Base-by-base conservation (phyloP, 2,888 invertebrate genomes). In the Synergus laeviventris region DNA sequence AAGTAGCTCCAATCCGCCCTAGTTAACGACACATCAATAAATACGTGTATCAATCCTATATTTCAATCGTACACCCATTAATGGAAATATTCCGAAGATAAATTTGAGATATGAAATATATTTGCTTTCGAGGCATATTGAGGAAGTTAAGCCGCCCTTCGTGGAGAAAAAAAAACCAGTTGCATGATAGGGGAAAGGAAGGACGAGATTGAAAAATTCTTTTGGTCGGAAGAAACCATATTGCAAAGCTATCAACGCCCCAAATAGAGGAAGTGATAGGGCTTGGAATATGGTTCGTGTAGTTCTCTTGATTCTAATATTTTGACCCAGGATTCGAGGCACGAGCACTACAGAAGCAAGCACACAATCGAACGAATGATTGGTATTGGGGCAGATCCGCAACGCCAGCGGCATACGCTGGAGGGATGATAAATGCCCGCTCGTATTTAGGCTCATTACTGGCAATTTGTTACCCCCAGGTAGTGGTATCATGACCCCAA, bases 361-460 rank as follows among this genome's bases (percentile, higher is more conserved):
- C 56, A 24, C 56, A 79, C 78, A 70, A 81, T 81, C 79, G 78
- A 81, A 75, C 78, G 79, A 78, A 83, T 79, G 81, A 83, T 84
- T 82, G 76, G 82, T 79, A 82, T 82, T 81, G 81, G 76, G 79
- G 75, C 77, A 80, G 79, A 83, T 83, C 76, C 79, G 80, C 81
- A 80, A 78, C 80, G 82, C 78, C 81, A 79, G 74, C 78, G 77
- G 74, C 81, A 80, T 66, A 82, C 77, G 81, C 76, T 74, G 77
- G 79, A 74, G 73, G 73, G 78, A 84, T 86, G 85, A 87, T 86
- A 84, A 87, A 86, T 86, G 84, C 80, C 79, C 74, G 64, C 60
- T 61, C 78, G 81, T 85, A 84, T 86, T 86, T 84, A 84, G 81
- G 81, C 86, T 86, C 84, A 83, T 87, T 86, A 84, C 84, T 78